phyloP scores from a whole-genome alignment of 2,797 vertebrate species.

The Okamejei kenojei region DNA sequence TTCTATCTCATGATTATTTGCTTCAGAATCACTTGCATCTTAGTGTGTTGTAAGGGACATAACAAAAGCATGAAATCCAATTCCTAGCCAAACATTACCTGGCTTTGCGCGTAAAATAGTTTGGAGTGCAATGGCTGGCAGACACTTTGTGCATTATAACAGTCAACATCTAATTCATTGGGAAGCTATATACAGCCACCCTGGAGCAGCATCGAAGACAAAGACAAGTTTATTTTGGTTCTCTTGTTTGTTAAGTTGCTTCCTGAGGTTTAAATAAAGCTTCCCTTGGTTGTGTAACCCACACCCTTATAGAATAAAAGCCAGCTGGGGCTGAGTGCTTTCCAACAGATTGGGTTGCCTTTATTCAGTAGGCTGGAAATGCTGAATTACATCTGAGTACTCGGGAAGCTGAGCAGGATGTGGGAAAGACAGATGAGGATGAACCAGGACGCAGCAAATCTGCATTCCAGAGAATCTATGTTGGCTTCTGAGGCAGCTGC shows the following conservation, averaged over 20 bases:
- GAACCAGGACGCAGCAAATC: conserved; percentile 31
- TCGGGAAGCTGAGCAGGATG: conserved; percentile 35
- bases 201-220: conserved; percentile 24
- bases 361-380: conserved; percentile 35
- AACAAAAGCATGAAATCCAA: no score
- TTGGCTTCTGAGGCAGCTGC: conserved; percentile 25
- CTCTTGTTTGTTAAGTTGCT: conserved; percentile 37
- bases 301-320: conserved; percentile 35
- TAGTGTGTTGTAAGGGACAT: no score
- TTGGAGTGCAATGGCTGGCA: background rate
- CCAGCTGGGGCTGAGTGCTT: conserved; percentile 34
- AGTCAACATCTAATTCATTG: background rate
- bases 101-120: background rate
- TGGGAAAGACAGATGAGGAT: conserved; percentile 38
- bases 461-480: conserved; percentile 22
- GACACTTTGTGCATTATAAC: background rate
- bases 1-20: no score
- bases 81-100: no score
- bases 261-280: conserved; percentile 36
- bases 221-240: conserved; percentile 38
- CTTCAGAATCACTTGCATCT: no score
- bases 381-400: conserved; percentile 30
- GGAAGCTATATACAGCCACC: conserved; percentile 18
- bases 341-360: conserved; percentile 36
- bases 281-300: conserved; percentile 33